These are phyloP conservation scores for Stegophylla sp. DNA, from an alignment of 2,888 invertebrate genomes.

Conservation along the genomic window DNA sequence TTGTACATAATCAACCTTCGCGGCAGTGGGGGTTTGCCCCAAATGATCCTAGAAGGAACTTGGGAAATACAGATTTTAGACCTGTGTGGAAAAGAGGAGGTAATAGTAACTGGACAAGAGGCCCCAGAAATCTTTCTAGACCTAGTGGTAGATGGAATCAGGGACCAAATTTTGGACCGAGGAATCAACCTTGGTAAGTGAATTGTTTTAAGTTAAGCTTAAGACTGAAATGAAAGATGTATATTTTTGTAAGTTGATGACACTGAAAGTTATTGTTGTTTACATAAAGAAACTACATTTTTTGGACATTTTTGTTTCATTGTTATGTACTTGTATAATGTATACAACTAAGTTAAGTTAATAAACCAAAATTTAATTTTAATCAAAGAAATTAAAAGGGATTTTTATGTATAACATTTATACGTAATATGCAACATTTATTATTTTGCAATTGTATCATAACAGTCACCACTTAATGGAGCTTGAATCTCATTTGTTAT, in stretches of 20 bases:
- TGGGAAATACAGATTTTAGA: constrained; percentile 26
- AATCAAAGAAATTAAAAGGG: not conserved
- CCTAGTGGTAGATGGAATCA: constrained; percentile 40
- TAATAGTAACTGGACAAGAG: constrained; percentile 43
- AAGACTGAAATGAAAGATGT: constrained; percentile 47
- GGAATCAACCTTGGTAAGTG: constrained; percentile 54
- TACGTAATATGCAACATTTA: constrained; percentile 3
- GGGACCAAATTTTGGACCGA: constrained; percentile 42
- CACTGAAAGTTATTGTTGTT: constrained; percentile 31
- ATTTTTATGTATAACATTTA: not conserved
- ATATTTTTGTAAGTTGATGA: constrained; percentile 43
- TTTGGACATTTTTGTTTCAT: constrained; percentile 35
- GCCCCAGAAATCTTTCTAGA: constrained; percentile 47
- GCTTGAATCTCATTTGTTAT: constrained; percentile 26
- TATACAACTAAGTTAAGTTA: constrained; percentile 37
- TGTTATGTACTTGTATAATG: constrained; percentile 48
- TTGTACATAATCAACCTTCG: constrained; percentile 19
- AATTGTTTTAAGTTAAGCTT: constrained; percentile 43
- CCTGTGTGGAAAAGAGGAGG: constrained; percentile 42
- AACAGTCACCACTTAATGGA: not conserved
- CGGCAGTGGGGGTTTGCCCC: constrained; percentile 36
- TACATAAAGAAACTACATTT: constrained; percentile 1
- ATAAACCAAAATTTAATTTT: constrained; percentile 8
- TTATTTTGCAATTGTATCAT: constrained; percentile 19
- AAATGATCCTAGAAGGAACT: constrained; percentile 3